Base-by-base conservation (phyloP, 2,888 invertebrate genomes). In the Nyleta sp. region DNA sequence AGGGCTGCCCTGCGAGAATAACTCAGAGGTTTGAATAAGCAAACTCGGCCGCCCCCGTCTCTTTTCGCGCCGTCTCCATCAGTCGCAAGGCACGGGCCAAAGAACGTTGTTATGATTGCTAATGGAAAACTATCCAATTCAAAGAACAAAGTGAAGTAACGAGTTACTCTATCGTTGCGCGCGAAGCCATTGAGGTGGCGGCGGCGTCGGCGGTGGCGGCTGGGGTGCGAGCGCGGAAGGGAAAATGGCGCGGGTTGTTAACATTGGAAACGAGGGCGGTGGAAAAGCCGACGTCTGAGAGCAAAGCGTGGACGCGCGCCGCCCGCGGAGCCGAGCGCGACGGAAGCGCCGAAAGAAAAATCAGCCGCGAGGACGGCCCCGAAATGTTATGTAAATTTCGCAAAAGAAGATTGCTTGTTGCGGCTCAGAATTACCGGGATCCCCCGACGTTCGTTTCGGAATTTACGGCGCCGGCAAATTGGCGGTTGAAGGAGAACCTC, bases 41-140 rank as follows among this genome's bases (percentile, higher is more conserved):
- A 85, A 85, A 85, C 84, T 82, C 80, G 79, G 82, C 78, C 81
- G 76, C 68, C 80, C 71, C 68, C 78, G 81, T 65, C 82, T 79
- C 81, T 75, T 82, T 81, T 65, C 44, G 59, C 59, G 53, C 46
- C 67, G 46, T 80, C 75, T 81, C 81, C 84, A 82, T 84, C 84
- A 81, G 84, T 83, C 79, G 78, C 81, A 70, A 67, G 76, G 82
- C 80, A 82, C 75, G 81, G 82, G 81, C 84, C 84, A 85, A 86
- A 89, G 85, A 85, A 85, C 86, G 85, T 86, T 89, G 89, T 89
- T 89, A 89, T 89, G 88, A 88, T 87, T 89, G 88, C 89, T 89
- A 88, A 89, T 89, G 89, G 87, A 88, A 88, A 89, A 89, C 87
- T 88, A 88, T 87, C 87, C 87, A 87, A 88, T 87, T 89, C 88